A percentile compares a stretch with the other conserved stretches of the same genome.
Conservation (phyloP, 2,888 invertebrate genomes). For the Cerastis leucographa region DNA sequence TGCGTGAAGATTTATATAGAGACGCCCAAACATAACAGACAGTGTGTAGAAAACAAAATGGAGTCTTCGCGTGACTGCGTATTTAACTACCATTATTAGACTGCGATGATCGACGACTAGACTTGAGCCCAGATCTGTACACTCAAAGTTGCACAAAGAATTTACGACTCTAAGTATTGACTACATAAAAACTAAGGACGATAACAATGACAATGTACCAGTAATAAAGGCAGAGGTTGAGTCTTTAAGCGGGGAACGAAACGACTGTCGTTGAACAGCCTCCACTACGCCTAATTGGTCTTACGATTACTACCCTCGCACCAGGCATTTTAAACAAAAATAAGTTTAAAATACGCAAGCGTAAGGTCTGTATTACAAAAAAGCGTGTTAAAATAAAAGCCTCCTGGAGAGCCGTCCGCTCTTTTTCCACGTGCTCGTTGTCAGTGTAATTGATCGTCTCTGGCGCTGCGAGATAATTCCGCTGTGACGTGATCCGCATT, state of each 20-base stretch:
- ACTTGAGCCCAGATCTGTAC: slow-evolving; percentile 40
- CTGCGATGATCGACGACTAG: slow-evolving; percentile 53
- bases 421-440: slow-evolving; percentile 85
- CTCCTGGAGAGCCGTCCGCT: slow-evolving; percentile 75
- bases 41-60: slow-evolving; percentile 65
- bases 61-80: slow-evolving; percentile 66
- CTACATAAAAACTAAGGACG: slow-evolving; percentile 64
- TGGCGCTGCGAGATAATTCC: slow-evolving; percentile 87
- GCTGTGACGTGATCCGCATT: slow-evolving; percentile 89
- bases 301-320: slow-evolving; percentile 74
- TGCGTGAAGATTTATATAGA: slow-evolving; percentile 69
- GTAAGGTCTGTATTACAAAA: slow-evolving; percentile 73
- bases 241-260: slow-evolving; percentile 74
- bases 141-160: slow-evolving; percentile 40
- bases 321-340: slow-evolving; percentile 67
- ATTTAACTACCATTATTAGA: slow-evolving; percentile 35
- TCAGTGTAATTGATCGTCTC: slow-evolving; percentile 88
- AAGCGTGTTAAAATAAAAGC: slow-evolving; percentile 72
- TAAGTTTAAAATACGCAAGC: slow-evolving; percentile 69
- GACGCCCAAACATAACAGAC: slow-evolving; percentile 60
- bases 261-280: slow-evolving; percentile 73
- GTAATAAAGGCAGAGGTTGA: slow-evolving; percentile 76
- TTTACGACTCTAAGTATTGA: slow-evolving; percentile 56
- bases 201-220: slow-evolving; percentile 71
- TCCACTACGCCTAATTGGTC: slow-evolving; percentile 78